Percentiles rank a stretch among this genome's conserved stretches.
phyloP scores from a whole-genome alignment of 2,888 invertebrate species.

The Thyatira batis region DNA sequence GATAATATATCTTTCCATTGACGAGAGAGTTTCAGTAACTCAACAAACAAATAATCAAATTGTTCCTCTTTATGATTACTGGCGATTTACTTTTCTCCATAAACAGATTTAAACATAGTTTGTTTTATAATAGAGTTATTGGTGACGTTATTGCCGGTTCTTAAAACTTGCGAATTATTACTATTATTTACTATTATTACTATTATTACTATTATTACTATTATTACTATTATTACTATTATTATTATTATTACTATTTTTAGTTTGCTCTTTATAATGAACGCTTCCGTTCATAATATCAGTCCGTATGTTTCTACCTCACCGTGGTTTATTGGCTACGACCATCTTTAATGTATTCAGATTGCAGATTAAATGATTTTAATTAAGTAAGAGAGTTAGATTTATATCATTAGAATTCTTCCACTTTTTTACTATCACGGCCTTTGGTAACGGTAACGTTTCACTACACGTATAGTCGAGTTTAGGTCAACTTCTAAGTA shows the following conservation, averaged over 20 bases:
- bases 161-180: too few species aligned
- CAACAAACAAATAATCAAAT: too few species aligned
- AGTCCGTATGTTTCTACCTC: slow-evolving; percentile 43
- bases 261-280: slow-evolving; percentile 1
- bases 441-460: slow-evolving; percentile 49
- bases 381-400: slow-evolving; percentile 63
- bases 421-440: slow-evolving; percentile 37
- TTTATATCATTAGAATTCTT: slow-evolving; percentile 51
- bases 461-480: slow-evolving; percentile 27
- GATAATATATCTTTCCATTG: too few species aligned
- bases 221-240: background rate
- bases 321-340: slow-evolving; percentile 64
- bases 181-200: too few species aligned
- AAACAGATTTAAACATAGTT: too few species aligned
- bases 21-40: too few species aligned
- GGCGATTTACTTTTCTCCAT: too few species aligned
- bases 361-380: slow-evolving; percentile 74
- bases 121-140: too few species aligned
- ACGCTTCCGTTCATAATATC: slow-evolving; percentile 14
- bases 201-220: background rate
- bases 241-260: background rate
- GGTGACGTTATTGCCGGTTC: too few species aligned
- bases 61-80: too few species aligned
- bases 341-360: slow-evolving; percentile 68
- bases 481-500: slow-evolving; percentile 27